Evolutionary conservation across 2,888 invertebrate genomes (phyloP).

Genomic region (Malachius bipustulatus): DNA sequence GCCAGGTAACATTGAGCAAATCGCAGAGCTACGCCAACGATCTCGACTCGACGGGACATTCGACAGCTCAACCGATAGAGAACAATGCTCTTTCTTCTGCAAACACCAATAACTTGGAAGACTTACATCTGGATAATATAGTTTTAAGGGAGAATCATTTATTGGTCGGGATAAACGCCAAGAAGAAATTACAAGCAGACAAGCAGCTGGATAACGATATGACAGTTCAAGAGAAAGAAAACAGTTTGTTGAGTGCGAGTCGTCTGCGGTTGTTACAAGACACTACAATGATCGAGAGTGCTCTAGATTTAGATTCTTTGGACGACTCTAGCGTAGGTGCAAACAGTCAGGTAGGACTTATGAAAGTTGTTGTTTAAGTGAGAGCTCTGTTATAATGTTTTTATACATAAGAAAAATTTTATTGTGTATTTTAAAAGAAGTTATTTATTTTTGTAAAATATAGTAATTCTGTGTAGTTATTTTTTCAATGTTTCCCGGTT

Average conservation of each 20-base stretch:
- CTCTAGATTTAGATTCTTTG: conserved; percentile 75
- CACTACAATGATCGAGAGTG: conserved; percentile 85
- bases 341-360: conserved; percentile 53
- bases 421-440: conserved; percentile 10
- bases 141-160: conserved; percentile 33
- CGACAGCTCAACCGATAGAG: conserved; percentile 8
- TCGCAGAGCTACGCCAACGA: conserved; percentile 31
- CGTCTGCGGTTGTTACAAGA: conserved; percentile 68
- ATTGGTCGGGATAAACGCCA: conserved; percentile 25
- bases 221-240: conserved; percentile 35
- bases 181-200: conserved; percentile 23
- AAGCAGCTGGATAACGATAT: conserved; percentile 33
- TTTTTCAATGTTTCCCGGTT: conserved; percentile 13
- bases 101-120: conserved; percentile 35
- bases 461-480: conserved; percentile 9
- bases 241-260: conserved; percentile 52
- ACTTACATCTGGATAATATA: conserved; percentile 44
- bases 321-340: conserved; percentile 61
- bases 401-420: conserved; percentile 15
- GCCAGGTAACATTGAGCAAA: conserved; percentile 25
- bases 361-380: conserved; percentile 43
- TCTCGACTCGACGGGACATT: conserved; percentile 21
- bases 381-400: conserved; percentile 13
- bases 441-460: conserved; percentile 16
- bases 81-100: conserved; percentile 11